Evolutionary conservation across 2,888 invertebrate genomes (phyloP).

Genomic region (Caenorhabditis uteleia): DNA sequence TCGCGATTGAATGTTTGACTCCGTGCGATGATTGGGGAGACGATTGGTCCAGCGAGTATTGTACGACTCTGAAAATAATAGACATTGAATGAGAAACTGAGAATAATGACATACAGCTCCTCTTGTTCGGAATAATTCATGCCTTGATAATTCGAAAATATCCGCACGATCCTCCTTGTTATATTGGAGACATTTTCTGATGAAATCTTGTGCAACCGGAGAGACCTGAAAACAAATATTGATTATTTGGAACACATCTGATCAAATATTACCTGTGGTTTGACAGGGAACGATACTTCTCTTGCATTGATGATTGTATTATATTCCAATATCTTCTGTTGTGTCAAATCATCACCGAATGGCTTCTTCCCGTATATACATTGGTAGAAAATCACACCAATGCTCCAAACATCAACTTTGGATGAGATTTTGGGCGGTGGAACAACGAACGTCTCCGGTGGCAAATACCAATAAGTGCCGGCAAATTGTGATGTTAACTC

Average conservation of each 20-base stretch:
- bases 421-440: constrained; percentile 99
- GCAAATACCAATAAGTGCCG: constrained; percentile 99
- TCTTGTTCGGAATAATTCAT: constrained; percentile 76
- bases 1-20: constrained; percentile 44
- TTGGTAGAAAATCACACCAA: constrained; percentile 99
- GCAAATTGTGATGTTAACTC: constrained; percentile 99
- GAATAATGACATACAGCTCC: constrained; percentile 40
- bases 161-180: constrained; percentile 98
- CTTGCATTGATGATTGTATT: constrained; percentile 99
- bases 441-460: constrained; percentile 98
- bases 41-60: constrained; percentile 17
- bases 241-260: background rate
- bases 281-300: constrained; percentile 97
- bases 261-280: constrained; percentile 84
- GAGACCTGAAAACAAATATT: constrained; percentile 41
- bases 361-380: constrained; percentile 98
- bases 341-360: constrained; percentile 94
- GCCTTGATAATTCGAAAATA: constrained; percentile 90
- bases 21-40: constrained; percentile 38
- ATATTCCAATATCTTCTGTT: constrained; percentile 98
- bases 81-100: background rate
- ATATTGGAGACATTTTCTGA: constrained; percentile 96
- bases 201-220: constrained; percentile 82
- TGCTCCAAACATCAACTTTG: constrained; percentile 99
- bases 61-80: constrained; percentile 32